Evolutionary conservation across 2,888 invertebrate genomes (phyloP), one percentile per base, ranked within the genome.

Genomic region (Galerucella calmariensis): DNA sequence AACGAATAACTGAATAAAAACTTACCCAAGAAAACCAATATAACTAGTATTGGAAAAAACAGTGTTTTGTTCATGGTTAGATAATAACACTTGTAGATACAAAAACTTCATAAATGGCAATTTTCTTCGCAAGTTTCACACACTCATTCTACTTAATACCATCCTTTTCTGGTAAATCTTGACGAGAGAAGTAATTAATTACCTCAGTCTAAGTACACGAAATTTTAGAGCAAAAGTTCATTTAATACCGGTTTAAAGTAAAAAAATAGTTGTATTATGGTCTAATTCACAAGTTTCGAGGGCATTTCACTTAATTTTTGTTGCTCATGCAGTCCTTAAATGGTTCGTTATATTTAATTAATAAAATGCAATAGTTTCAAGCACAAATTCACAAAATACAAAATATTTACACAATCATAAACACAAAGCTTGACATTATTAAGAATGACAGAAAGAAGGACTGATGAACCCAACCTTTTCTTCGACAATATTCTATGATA

Each of bases 211-310:
- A 71, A 48, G 48, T 63, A 72, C 67, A 73, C 67, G 24, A 71
- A 71, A 75, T 77, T 78, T 77, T 74, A 73, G 78, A 77, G 72
- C 78, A 77, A 77, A 74, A 78, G 78, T 78, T 78, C 78, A 78
- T 69, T 69, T 68, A 71, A 71, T 78, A 77, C 77, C 78, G 78
- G 78, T 78, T 74, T 67, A 62, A 67, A 12, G 35, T 68, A 73
- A 74, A 66, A 73, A 66, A 67, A 62, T 58, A 72, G 51, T 61
- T 56, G 65, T 67, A 76, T 56, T 68, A 63, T 24, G 67, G 51
- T 71, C 68, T 41, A 61, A 46, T 69, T 74, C 73, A 72, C 75
- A 75, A 72, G 71, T 74, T 74, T 65, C 11, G 41, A 65, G n/a
- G 2, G 10, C 12, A 65, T 46, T 44, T 44, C 2, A 16, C n/a